Base-by-base conservation (phyloP, 2,888 invertebrate genomes). In the Orchesella flavescens region DNA sequence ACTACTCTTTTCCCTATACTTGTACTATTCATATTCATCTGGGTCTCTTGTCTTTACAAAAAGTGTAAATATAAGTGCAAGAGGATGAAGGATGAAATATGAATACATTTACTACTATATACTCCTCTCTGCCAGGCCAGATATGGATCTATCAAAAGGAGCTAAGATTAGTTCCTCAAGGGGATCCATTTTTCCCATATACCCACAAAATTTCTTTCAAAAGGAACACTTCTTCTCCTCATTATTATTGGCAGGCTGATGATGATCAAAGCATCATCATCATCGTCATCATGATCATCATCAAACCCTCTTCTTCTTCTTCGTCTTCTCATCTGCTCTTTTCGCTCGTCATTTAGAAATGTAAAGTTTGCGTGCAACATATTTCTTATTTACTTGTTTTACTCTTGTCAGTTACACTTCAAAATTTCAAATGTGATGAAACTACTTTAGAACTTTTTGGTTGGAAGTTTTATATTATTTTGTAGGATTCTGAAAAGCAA, bases 141-240 rank as follows among this genome's bases (percentile, higher is more conserved):
- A 80, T 80, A 80, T 65, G 80, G 73, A 80, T 80, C 80, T 80
- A 80, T 57, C 73, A 68, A 80, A n/a, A 79, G 73, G 65, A 80
- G 65, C 72, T 69, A 80, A 66, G 80, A 73, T 80, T 73, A 72
- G 72, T 59, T 73, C 66, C 72, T 73, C 73, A 80, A 80, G 80
- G 73, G 66, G 73, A 80, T 73, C 66, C 72, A 80, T 73, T 80
- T 68, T 73, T 73, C 68, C 72, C 73, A 68, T 80, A 68, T 73
- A 80, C 57, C 63, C 73, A 65, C 73, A 80, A 19, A 71, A 71
- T 19, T 24, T 61, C 5, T 23, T 23, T 61, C 19, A 9, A 55
- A 73, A 80, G 73, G 80, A 80, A 63, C 73, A 73, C 80, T 80
- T 44, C 80, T 80, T 44, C 68, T 77, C 61, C 78, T 73, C 73